Evolutionary conservation across 1,140 invertebrate genomes (phyloP).

Genomic region (Episyrphus balteatus): DNA sequence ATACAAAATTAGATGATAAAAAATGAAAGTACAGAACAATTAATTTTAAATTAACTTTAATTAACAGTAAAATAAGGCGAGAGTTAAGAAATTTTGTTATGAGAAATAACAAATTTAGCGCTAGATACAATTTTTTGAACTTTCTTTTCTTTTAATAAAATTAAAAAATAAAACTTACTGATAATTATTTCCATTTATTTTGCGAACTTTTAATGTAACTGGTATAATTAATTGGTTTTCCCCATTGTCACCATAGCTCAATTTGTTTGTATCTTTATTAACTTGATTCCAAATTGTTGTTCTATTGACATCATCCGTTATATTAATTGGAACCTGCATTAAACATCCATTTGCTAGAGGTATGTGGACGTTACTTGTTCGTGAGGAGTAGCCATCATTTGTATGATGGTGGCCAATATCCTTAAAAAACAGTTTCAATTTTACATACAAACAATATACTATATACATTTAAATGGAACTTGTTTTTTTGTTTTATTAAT

Average conservation of each 20-base stretch:
- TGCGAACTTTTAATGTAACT: constrained; percentile 29
- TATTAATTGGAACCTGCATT: constrained; percentile 73
- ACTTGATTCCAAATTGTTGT: constrained; percentile 91
- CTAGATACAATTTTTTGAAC: too few relatives aligned
- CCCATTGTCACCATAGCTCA: constrained; percentile 2
- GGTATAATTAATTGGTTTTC: constrained; percentile 27
- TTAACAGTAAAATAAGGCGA: too few relatives aligned
- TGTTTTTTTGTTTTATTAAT: too few relatives aligned
- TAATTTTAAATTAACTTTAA: too few relatives aligned
- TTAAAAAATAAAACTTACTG: constrained; percentile 23
- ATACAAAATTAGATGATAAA: too few relatives aligned
- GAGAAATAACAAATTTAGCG: too few relatives aligned
- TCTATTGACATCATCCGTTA: constrained; percentile 87
- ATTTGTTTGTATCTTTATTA: constrained; percentile 34
- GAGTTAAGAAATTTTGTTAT: too few relatives aligned
- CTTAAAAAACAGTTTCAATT: constrained; percentile 1
- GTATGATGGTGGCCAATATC: constrained; percentile 14
- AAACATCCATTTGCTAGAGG: constrained; percentile 80
- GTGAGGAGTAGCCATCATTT: constrained; percentile 26
- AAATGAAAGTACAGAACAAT: too few relatives aligned
- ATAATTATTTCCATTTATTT: constrained; percentile 26
- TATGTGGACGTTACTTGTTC: constrained; percentile 32
- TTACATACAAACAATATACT: too few relatives aligned
- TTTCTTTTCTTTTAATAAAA: too few relatives aligned
- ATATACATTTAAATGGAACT: too few relatives aligned